Evolutionary conservation across 1,140 invertebrate species (phyloP), one percentile per base, ranked within the genome.

Genomic region (Danaus plexippus): DNA sequence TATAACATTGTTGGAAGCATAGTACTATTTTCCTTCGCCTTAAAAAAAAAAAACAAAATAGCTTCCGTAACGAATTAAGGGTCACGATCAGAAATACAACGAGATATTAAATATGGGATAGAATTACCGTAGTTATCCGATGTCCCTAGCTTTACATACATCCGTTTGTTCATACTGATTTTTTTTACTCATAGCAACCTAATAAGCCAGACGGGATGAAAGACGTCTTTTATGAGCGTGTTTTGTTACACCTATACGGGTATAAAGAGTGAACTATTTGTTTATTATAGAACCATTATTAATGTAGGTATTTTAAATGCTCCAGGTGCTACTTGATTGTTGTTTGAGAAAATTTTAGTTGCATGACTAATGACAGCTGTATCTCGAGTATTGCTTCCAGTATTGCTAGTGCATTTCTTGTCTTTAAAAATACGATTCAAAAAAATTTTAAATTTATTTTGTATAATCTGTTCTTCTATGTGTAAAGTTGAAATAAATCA

Each of bases 191-290:
- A 62, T 64, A 71, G 69, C 63, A 70, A 66, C 59, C 52, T 84
- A 80, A 83, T 81, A 74, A 75, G 77, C 54, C 67, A 66, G 67
- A 62, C 68, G 66, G 68, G 77, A 78, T 83, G 81, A 85, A 83
- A 83, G 81, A 81, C 73, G 61, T 53, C 71, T 57, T 80, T 83
- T 78, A 80, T 75, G 68, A 72, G 61, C 57, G 77, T 77, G 72
- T 85, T 70, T 69, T 67, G 70, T 85, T 82, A 77, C 81, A 60
- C 68, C 66, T 60, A 69, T 70, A 49, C 62, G 47, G 47, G 54
- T 56, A 54, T 61, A 48, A 56, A 52, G 66, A 64, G 64, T 62
- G 60, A 68, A 54, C 63, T 69, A 69, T 75, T 74, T 81, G 76
- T 80, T 78, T 79, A 73, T 76, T 67, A 67, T 74, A 61, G 67